Evolutionary conservation across 2,113 vertebrate species (phyloP).

Genomic region (Smithornis capensis): DNA sequence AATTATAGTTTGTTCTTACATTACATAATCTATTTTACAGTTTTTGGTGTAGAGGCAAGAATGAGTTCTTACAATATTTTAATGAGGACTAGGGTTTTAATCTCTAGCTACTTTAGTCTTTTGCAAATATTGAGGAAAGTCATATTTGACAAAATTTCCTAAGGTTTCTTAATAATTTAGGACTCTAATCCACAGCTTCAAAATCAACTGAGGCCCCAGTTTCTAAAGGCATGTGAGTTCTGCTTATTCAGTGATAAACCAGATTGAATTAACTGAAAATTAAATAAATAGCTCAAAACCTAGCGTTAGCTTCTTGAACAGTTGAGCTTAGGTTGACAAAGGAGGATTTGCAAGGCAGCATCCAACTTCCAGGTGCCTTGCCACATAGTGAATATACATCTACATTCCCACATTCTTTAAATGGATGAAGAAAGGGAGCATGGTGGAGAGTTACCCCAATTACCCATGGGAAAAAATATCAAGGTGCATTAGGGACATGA

Average conservation of each 20-base stretch:
- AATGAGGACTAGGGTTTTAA: background rate
- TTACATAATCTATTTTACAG: slow-evolving; percentile 51
- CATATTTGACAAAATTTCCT: background rate
- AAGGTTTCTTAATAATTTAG: background rate
- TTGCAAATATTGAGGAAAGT: background rate
- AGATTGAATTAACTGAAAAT: background rate
- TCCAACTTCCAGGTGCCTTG: background rate
- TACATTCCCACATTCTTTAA: background rate
- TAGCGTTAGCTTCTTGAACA: background rate
- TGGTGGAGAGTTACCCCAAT: background rate
- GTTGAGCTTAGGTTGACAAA: background rate
- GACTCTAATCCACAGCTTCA: background rate
- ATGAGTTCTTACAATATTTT: background rate
- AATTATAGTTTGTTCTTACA: slow-evolving; percentile 49
- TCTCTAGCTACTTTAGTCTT: slow-evolving; percentile 17
- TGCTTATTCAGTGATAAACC: background rate
- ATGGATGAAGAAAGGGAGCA: background rate
- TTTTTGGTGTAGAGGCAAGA: background rate
- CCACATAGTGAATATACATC: background rate
- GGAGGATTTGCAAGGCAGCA: background rate
- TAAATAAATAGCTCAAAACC: background rate
- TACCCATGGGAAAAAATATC: background rate
- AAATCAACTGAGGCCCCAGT: background rate
- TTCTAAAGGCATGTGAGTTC: background rate
- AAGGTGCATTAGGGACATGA: background rate